phyloP scores from a whole-genome alignment of 2,888 invertebrate genomes.

The Nemoura dubitans region DNA sequence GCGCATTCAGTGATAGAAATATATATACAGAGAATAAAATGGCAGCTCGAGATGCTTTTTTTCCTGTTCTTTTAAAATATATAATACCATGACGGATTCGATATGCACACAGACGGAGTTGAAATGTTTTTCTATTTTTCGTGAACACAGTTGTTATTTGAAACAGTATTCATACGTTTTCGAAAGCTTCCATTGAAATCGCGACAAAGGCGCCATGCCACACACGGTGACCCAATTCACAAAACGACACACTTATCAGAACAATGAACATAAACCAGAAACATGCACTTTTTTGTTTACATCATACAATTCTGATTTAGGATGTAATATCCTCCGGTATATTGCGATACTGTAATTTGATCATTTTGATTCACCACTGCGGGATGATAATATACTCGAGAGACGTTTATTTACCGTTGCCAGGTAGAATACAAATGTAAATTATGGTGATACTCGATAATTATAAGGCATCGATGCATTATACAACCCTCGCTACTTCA shows the following conservation, averaged over 20 bases:
- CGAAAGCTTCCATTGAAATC: neutral
- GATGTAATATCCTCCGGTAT: neutral
- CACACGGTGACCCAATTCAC: neutral
- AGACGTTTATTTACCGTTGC: neutral
- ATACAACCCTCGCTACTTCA: neutral
- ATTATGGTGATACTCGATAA: constrained; percentile 4
- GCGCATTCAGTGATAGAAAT: neutral
- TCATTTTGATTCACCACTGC: neutral
- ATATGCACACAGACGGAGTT: neutral
- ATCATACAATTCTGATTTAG: neutral
- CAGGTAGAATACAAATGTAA: constrained; percentile 7
- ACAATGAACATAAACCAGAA: neutral
- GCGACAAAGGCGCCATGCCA: neutral
- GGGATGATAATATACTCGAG: neutral
- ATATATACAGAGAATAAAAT: neutral
- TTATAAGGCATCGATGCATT: constrained; percentile 12
- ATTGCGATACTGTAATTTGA: neutral
- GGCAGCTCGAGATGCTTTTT: neutral
- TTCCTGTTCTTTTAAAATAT: neutral
- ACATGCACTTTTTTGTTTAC: neutral
- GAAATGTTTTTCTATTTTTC: neutral
- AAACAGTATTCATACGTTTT: neutral
- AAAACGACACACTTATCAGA: neutral
- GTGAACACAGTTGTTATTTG: neutral
- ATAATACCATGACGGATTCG: neutral